phyloP scores from a whole-genome alignment of 2,888 invertebrate species.

The Serripes groenlandicus region DNA sequence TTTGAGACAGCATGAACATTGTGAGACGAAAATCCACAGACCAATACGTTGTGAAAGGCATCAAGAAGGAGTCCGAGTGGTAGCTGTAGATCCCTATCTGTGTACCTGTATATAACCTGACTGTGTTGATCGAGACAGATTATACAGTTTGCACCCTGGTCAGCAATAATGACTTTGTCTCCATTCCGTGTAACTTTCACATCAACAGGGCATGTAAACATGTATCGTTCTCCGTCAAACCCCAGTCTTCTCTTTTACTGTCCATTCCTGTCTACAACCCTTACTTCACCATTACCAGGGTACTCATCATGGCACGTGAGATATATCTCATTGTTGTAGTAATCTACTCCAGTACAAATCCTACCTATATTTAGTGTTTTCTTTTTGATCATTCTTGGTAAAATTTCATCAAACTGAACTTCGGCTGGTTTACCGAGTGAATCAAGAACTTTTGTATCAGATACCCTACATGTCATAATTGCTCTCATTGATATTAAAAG shows the following conservation, averaged over 20 bases:
- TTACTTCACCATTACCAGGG: neutral
- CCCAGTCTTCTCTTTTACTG: neutral
- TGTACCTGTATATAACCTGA: neutral
- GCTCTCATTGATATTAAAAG: neutral
- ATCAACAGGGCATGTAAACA: neutral
- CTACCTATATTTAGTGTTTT: neutral
- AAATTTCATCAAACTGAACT: neutral
- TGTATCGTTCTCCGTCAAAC: neutral
- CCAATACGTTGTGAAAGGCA: neutral
- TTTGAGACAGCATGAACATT: neutral
- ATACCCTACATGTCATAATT: neutral
- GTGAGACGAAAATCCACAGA: neutral
- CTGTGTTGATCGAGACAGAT: neutral
- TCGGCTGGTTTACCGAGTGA: neutral
- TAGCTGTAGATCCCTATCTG: neutral
- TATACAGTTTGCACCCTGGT: neutral
- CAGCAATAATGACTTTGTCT: neutral
- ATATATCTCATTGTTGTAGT: neutral
- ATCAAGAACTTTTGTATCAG: neutral
- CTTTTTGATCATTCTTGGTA: neutral
- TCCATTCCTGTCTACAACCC: neutral
- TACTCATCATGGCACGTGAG: neutral
- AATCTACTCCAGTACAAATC: neutral
- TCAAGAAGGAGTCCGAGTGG: neutral
- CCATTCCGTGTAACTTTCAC: neutral